Base-by-base conservation (phyloP, 2,113 vertebrate genomes). In the Cisticola juncidis region DNA sequence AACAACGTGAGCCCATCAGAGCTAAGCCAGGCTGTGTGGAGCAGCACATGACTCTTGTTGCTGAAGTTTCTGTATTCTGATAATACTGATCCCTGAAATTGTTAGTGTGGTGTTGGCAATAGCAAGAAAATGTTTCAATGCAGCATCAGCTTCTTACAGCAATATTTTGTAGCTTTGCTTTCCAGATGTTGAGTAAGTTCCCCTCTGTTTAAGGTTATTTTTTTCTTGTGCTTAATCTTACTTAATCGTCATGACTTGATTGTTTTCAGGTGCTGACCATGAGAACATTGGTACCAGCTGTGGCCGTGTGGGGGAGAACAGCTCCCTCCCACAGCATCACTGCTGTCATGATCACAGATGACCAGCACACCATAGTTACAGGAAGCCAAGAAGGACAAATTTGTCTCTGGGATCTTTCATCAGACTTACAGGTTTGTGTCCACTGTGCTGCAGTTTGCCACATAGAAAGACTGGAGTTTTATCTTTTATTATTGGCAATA, bases 371-470 rank as follows among this genome's bases (percentile, higher is more conserved):
- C 4, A 91, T 98, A 57, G 97, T 98, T 40, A 98, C 98, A 0
- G 98, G 98, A 35, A 98, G 98, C 87, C 97, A 97, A 13, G 98
- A 98, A 89, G 98, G 98, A 44, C 98, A 98, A 56, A 96, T 98
- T 69, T 98, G 98, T 84, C 98, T 98, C 71, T 98, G 98, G 98
- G 94, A 94, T 78, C 97, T 98, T n/a, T 98, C 98, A 28, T 68
- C 97, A 73, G 98, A 98, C 35, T 95, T 98, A 64, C 94, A 98
- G 98, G 98, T 98, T 50, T 77, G 98, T 97, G 64, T 40, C 35
- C 8, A 4, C 18, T 50, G 19, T 68, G 58, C 23, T 74, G 3
- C 38, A 40, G 19, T 28, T 53, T 72, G 14, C 35, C 21, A n/a
- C 18, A 53, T 6, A 57, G 42, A 29, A 9, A 54, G 15, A 19